These are phyloP conservation scores for Sterna hirundo DNA, from an alignment of 2,113 vertebrate species.

Conservation along the genomic window DNA sequence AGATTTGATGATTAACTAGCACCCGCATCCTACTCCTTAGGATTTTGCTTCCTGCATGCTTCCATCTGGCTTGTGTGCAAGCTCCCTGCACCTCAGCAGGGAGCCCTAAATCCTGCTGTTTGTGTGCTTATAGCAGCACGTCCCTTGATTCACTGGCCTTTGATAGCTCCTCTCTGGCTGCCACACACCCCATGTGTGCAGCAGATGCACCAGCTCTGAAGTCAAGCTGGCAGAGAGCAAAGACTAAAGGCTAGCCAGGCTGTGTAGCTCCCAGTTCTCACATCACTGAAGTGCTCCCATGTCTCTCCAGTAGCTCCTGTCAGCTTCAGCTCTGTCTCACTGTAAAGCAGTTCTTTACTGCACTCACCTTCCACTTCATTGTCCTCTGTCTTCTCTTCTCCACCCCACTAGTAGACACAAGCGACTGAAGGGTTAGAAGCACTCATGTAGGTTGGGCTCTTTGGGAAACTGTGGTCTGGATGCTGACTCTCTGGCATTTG, in stretches of 20 bases:
- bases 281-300: background rate
- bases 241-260: background rate
- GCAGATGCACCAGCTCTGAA: background rate
- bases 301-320: background rate
- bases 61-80: background rate
- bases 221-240: background rate
- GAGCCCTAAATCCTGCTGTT: background rate
- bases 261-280: background rate
- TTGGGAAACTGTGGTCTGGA: background rate
- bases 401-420: too few relatives aligned
- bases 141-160: background rate
- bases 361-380: background rate
- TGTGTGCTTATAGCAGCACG: background rate
- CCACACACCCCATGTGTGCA: background rate
- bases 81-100: background rate
- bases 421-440: background rate
- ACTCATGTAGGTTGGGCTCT: background rate
- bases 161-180: background rate
- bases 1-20: background rate
- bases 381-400: background rate
- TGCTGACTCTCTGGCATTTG: background rate
- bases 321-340: background rate
- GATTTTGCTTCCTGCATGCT: background rate
- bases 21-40: background rate
- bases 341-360: background rate